A percentile compares a stretch with the other conserved stretches of the same genome.
phyloP scores from a whole-genome alignment of 2,113 vertebrate genomes.

The Pontoporia blainvillei region DNA sequence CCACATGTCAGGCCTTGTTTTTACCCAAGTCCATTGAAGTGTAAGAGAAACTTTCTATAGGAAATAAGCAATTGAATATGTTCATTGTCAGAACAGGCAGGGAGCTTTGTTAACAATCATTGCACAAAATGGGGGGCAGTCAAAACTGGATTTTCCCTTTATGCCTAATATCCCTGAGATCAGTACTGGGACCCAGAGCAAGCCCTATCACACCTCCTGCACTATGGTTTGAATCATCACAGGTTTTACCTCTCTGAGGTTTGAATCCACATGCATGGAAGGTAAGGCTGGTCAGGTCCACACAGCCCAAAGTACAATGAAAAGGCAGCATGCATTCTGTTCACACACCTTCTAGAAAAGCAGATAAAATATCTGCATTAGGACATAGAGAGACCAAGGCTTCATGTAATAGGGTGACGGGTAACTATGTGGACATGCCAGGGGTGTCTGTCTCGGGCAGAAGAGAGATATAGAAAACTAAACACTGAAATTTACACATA shows the following conservation, averaged over 20 bases:
- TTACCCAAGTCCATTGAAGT: neutral
- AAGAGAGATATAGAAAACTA: conserved; percentile 29
- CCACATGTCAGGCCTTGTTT: neutral
- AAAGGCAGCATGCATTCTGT: neutral
- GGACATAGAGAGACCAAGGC: neutral
- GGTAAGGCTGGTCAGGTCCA: neutral
- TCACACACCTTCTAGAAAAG: neutral
- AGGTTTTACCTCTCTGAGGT: neutral
- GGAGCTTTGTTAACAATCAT: neutral
- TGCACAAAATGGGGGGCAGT: neutral
- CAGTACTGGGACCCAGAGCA: neutral
- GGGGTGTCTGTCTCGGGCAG: neutral
- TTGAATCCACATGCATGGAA: neutral
- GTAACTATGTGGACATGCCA: too few species aligned
- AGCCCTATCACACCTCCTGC: neutral
- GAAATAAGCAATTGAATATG: conserved; percentile 40
- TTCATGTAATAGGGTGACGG: neutral
- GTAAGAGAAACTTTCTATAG: conserved; percentile 16
- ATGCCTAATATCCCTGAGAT: neutral
- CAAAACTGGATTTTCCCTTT: conserved; percentile 3
- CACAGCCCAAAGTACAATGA: neutral
- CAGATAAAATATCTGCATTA: neutral
- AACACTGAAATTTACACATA: neutral
- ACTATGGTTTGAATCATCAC: neutral
- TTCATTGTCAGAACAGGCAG: neutral